Percentiles rank a stretch among this genome's conserved stretches.
Conservation (phyloP, 2,113 vertebrate species). For the Salminus brasiliensis region DNA sequence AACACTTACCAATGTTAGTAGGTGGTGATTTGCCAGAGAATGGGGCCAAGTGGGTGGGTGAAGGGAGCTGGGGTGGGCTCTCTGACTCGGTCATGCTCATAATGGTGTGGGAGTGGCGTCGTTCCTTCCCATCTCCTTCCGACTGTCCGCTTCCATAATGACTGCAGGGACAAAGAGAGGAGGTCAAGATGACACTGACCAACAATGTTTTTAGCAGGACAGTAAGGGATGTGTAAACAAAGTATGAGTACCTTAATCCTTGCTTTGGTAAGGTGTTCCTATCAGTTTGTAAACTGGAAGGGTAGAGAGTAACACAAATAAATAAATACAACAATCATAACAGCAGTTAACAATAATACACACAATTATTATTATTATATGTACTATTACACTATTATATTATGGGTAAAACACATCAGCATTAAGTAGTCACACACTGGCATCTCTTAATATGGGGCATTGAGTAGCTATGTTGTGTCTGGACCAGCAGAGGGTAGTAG, state of each 20-base stretch:
- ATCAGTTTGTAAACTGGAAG: conserved; percentile 84
- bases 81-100: conserved; percentile 82
- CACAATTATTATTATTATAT: not conserved
- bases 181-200: not conserved
- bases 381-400: not conserved
- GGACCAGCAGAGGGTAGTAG: conserved; percentile 40
- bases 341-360: not conserved
- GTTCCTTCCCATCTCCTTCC: conserved; percentile 81
- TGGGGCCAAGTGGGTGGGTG: conserved; percentile 79
- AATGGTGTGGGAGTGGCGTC: conserved; percentile 84
- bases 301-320: conserved; percentile 52
- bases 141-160: conserved; percentile 85
- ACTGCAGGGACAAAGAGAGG: conserved; percentile 39
- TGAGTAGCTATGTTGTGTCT: not conserved
- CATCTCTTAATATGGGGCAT: not conserved
- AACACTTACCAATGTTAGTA: conserved; percentile 86
- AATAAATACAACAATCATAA: not conserved
- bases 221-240: not conserved
- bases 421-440: not conserved
- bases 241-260: conserved; percentile 85
- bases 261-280: conserved; percentile 95
- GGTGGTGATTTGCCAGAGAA: conserved; percentile 82
- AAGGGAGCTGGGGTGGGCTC: conserved; percentile 86
- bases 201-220: not conserved
- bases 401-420: not conserved